A percentile compares a stretch with the other conserved stretches of the same genome.
Conservation (phyloP, 1,140 invertebrate genomes). For the Plodia interpunctella region DNA sequence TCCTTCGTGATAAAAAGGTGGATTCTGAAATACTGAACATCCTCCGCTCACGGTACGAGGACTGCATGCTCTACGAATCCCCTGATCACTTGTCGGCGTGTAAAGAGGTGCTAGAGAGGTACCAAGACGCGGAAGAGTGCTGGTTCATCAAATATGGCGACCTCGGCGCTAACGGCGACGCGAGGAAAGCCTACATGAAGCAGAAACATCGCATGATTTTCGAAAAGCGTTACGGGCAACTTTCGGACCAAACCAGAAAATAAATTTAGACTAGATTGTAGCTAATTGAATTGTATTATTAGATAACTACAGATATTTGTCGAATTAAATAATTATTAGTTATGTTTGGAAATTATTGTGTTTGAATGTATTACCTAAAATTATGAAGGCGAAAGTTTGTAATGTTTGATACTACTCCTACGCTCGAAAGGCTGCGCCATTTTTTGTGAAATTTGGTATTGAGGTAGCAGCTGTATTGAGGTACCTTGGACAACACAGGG, state of each 20-base stretch:
- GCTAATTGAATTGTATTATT: not conserved
- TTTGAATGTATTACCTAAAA: no score
- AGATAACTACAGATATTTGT: no score
- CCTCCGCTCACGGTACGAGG: slow-evolving; percentile 87
- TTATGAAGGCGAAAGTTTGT: no score
- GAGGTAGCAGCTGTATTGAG: no score
- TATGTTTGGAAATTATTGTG: no score
- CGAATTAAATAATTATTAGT: no score
- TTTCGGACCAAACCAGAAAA: slow-evolving; percentile 53
- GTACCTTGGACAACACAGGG: no score
- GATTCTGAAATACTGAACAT: slow-evolving; percentile 92
- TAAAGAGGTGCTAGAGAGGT: slow-evolving; percentile 82
- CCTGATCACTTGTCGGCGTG: slow-evolving; percentile 84
- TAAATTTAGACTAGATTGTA: not conserved
- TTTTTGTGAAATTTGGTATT: no score
- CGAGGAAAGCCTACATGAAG: slow-evolving; percentile 93
- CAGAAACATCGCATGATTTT: slow-evolving; percentile 99
- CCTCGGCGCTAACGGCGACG: slow-evolving; percentile 84
- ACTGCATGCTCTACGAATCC: slow-evolving; percentile 89
- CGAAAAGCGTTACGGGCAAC: slow-evolving; percentile 93
- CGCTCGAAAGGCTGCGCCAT: no score
- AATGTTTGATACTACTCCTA: no score
- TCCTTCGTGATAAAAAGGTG: slow-evolving; percentile 91
- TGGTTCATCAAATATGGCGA: slow-evolving; percentile 99
- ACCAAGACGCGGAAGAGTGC: slow-evolving; percentile 87